A percentile compares a stretch with the other conserved stretches of the same genome.
phyloP scores from a whole-genome alignment of 2,797 vertebrate species.

The Cirrhinus molitorella region DNA sequence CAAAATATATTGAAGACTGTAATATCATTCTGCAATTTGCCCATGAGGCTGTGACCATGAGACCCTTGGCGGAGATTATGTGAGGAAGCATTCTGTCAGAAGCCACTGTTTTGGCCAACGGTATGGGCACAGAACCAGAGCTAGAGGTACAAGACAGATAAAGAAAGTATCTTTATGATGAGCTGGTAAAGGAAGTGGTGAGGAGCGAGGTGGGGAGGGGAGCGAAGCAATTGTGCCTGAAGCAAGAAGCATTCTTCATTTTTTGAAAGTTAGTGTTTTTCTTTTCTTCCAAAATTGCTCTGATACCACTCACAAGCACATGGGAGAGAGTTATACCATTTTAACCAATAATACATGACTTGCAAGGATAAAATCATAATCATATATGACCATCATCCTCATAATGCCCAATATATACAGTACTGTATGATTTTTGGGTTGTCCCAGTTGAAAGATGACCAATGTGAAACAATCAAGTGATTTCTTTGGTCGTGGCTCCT shows the following conservation, averaged over 20 bases:
- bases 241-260: not conserved
- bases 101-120: not conserved
- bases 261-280: not conserved
- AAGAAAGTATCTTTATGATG: not conserved
- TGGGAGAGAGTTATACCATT: not conserved
- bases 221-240: not conserved
- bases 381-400: not conserved
- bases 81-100: slow-evolving; percentile 8
- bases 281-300: not conserved
- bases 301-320: not conserved
- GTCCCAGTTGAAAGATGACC: no score
- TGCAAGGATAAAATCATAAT: not conserved
- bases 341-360: not conserved
- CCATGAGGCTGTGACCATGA: not conserved
- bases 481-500: no score
- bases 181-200: not conserved
- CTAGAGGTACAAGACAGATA: not conserved
- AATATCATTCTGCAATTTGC: slow-evolving; percentile 2
- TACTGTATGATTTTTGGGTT: not conserved
- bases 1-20: not conserved
- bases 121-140: not conserved
- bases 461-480: no score
- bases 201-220: no score
- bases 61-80: not conserved
- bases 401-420: not conserved